Percentiles rank a stretch among this genome's conserved stretches.
phyloP scores from a whole-genome alignment of 2,888 invertebrate species.

The Branchinecta sandiegonensis region DNA sequence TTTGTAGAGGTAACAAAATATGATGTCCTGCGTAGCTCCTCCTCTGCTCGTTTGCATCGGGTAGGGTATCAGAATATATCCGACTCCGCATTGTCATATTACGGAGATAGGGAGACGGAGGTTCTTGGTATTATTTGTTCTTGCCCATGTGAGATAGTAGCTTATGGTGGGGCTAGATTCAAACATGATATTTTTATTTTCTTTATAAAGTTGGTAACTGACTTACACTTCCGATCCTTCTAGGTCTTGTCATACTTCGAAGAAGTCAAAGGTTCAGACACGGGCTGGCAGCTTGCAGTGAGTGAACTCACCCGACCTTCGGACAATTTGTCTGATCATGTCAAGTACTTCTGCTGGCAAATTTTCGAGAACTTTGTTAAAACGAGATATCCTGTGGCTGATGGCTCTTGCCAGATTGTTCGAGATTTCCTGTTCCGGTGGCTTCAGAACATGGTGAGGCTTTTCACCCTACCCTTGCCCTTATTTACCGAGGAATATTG shows the following conservation, averaged over 20 bases:
- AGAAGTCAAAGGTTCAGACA: constrained; percentile 35
- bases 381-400: constrained; percentile 32
- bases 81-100: too few relatives aligned
- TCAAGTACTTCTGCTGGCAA: constrained; percentile 39
- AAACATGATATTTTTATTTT: too few relatives aligned
- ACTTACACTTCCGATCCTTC: too few relatives aligned
- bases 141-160: too few relatives aligned
- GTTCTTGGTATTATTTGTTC: too few relatives aligned
- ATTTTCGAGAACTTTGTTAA: constrained; percentile 39
- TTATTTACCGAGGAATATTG: neutral
- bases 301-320: constrained; percentile 31
- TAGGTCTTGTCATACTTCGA: constrained; percentile 38
- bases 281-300: constrained; percentile 39
- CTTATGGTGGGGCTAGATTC: too few relatives aligned
- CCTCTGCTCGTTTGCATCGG: too few relatives aligned
- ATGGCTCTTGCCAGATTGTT: constrained; percentile 31
- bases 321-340: constrained; percentile 31
- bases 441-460: constrained; percentile 34
- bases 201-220: too few relatives aligned
- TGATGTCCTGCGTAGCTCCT: too few relatives aligned
- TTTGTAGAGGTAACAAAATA: too few relatives aligned
- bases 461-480: neutral
- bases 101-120: too few relatives aligned
- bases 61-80: too few relatives aligned
- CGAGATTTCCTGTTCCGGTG: constrained; percentile 35